These are phyloP conservation scores for Artemia sinica DNA, from an alignment of 2,888 invertebrate genomes.

Conservation along the genomic window DNA sequence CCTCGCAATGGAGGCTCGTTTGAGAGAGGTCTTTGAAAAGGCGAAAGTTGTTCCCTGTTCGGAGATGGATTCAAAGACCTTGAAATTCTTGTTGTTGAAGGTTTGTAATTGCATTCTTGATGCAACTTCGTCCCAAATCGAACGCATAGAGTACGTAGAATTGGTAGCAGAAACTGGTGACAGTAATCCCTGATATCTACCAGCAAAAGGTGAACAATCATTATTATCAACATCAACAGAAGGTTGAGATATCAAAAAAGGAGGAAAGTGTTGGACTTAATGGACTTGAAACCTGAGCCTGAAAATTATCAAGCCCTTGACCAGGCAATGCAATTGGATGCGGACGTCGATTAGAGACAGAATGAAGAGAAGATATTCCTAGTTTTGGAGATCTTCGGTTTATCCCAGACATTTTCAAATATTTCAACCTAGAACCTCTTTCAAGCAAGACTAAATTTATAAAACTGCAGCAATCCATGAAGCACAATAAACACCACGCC, in stretches of 20 bases:
- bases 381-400: constrained; percentile 8
- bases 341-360: constrained; percentile 3
- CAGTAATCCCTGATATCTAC: background rate
- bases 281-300: too few species aligned
- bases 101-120: constrained; percentile 1
- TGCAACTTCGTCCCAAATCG: constrained; percentile 10
- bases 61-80: constrained; percentile 5
- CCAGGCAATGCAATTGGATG: too few species aligned
- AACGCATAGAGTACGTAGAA: background rate
- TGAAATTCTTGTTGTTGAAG: background rate
- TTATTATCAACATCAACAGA: too few species aligned
- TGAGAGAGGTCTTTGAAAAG: constrained; percentile 15
- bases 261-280: too few species aligned
- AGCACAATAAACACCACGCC: too few species aligned
- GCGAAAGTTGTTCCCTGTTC: background rate
- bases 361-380: background rate
- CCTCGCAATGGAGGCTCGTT: background rate
- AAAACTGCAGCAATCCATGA: too few species aligned
- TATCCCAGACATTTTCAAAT: background rate
- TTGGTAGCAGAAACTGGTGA: background rate
- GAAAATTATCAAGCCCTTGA: too few species aligned
- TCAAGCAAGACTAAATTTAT: too few species aligned
- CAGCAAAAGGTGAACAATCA: too few species aligned
- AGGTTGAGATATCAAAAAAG: too few species aligned
- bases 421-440: too few species aligned